Evolutionary conservation across 2,888 invertebrate genomes (phyloP).

Genomic region (Sphaerophoria taeniata): DNA sequence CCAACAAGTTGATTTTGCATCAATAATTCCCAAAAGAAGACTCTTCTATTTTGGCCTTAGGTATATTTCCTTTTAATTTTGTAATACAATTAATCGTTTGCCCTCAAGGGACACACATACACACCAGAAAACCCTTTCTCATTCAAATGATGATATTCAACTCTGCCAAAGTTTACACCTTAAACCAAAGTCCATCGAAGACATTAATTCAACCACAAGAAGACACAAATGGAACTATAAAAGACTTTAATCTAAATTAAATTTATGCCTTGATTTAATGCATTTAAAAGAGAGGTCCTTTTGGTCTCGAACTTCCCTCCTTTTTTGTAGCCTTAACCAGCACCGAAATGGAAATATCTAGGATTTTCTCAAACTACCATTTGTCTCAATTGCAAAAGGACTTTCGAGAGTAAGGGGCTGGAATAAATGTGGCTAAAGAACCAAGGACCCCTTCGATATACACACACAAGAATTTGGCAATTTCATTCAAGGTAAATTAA

Average conservation of each 20-base stretch:
- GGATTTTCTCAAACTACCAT: slow-evolving; percentile 50
- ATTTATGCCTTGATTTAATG: slow-evolving; percentile 60
- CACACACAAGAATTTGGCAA: slow-evolving; percentile 48
- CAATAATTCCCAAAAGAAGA: background rate
- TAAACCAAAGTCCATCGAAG: slow-evolving; percentile 1
- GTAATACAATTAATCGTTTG: slow-evolving; percentile 3
- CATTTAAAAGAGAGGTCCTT: slow-evolving; percentile 44
- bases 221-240: slow-evolving; percentile 35
- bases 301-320: background rate
- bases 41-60: too few relatives aligned
- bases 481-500: slow-evolving; percentile 70
- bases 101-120: background rate
- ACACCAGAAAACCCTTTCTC: background rate
- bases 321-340: slow-evolving; percentile 11
- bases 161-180: background rate
- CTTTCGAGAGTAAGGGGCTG: background rate
- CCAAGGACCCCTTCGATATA: slow-evolving; percentile 18
- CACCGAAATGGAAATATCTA: slow-evolving; percentile 4
- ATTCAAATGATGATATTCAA: background rate
- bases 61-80: too few relatives aligned
- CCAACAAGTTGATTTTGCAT: slow-evolving; percentile 12
- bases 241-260: slow-evolving; percentile 62
- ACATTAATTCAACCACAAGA: slow-evolving; percentile 41
- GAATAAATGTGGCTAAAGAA: slow-evolving; percentile 49
- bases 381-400: slow-evolving; percentile 61